Base-by-base conservation (phyloP, 1,140 invertebrate genomes). In the Harlomillsia oculata region DNA sequence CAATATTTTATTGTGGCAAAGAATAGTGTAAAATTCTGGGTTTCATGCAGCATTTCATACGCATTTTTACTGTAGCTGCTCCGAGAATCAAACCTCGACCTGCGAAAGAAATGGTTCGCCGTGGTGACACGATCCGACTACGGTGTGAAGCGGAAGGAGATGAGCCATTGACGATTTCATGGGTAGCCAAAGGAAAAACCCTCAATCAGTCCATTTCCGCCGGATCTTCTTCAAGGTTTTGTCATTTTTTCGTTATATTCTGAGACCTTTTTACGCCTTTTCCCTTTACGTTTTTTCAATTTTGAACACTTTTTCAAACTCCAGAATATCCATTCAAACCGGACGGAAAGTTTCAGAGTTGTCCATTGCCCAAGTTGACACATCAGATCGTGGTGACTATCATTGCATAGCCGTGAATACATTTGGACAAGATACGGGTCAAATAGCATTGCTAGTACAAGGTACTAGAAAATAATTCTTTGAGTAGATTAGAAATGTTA, bases 61-160 rank as follows among this genome's bases (percentile, higher is more conserved):
- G n/a, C n/a, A n/a, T n/a, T n/a, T n/a, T n/a, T n/a, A n/a, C n/a
- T n/a, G n/a, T n/a, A n/a, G n/a, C n/a, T n/a, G n/a, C n/a, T n/a
- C n/a, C n/a, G n/a, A n/a, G n/a, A n/a, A 53, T 62, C 23, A 59
- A 57, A 36, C 40, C 52, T 16, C 32, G 61, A 48, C 56, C 61
- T 28, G 56, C 52, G 18, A 63, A 63, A 41, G 61, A 63, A 53
- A 83, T 80, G 13, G 82, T 84, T 2, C 83, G 83, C 68, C 83
- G 84, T 68, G 80, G 80, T 4, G 83, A 85, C 67, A 82, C 80
- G 0, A 82, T 82, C 1, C 75, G 77, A 37, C 70, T 90, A 41
- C 78, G 82, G 48, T 90, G 87, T 68, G 79, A 85, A 65, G 85
- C 88, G 3, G 82, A 82, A 64, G 88, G 88, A 3, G 87, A 91